A percentile compares a stretch with the other conserved stretches of the same genome.
Evolutionary conservation across 2,888 invertebrate genomes (phyloP).

Genomic region (Pseudococcus viburni): DNA sequence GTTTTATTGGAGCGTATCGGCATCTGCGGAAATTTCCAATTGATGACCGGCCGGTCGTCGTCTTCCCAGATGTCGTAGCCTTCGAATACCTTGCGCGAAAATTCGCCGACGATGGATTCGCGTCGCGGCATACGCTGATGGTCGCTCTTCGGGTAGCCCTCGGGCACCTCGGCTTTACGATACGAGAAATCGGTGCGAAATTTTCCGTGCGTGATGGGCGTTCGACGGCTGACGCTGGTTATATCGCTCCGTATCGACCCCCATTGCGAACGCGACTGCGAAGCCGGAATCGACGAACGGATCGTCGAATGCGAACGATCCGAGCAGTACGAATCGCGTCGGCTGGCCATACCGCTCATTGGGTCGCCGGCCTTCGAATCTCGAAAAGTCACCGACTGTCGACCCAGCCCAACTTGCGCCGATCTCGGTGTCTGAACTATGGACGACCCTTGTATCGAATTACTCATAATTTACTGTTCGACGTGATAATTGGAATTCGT

Average conservation of each 20-base stretch:
- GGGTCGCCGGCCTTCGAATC: not conserved
- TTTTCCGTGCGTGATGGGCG: constrained; percentile 59
- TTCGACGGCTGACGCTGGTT: constrained; percentile 51
- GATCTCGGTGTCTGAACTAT: no score
- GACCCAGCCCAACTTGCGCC: no score
- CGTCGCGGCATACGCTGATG: constrained; percentile 58
- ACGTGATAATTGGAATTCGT: not conserved
- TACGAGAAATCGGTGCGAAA: constrained; percentile 61
- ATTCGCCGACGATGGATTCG: constrained; percentile 59
- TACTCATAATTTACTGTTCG: not conserved
- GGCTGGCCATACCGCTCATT: not conserved
- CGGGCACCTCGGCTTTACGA: constrained; percentile 55
- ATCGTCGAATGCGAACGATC: constrained; percentile 6
- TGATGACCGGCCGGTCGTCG: constrained; percentile 62
- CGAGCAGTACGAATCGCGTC: constrained; percentile 14
- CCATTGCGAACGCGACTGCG: not conserved
- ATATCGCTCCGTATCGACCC: constrained; percentile 42
- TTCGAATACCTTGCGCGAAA: constrained; percentile 63
- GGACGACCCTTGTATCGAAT: no score
- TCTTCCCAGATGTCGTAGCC: constrained; percentile 64
- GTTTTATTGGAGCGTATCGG: constrained; percentile 57
- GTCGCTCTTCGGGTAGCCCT: constrained; percentile 60
- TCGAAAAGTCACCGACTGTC: no score
- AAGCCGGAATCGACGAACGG: not conserved
- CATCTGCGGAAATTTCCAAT: constrained; percentile 56